Base-by-base conservation (phyloP, 2,888 invertebrate genomes). In the Timema cristinae region DNA sequence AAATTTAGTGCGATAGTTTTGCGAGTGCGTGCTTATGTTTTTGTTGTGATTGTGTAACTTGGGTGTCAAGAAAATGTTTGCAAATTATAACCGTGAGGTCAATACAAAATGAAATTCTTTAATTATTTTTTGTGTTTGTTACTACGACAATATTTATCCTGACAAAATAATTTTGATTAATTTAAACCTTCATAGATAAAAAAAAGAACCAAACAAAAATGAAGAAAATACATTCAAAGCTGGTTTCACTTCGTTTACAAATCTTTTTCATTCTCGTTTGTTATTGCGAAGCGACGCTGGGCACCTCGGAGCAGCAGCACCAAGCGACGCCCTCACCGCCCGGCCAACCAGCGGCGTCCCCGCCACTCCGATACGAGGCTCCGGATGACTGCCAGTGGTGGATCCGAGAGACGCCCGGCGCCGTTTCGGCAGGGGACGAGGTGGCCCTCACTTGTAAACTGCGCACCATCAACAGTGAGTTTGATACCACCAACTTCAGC, bases 351-450 rank as follows among this genome's bases (percentile, higher is more conserved):
- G 79, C 81, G 75, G 81, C 82, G 72, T 82, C 83, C 51, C 82
- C 84, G 71, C 81, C 84, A 56, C 80, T 87, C 67, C 82, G 84
- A 77, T 92, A 93, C 82, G 93, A 93, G 82, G 91, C 93, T 75
- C 94, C 94, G 72, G 93, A 93, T 80, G 92, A 94, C 81, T 95
- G 94, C 79, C 90, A 91, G 80, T 91, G 91, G 91, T 89, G 89
- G 88, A 81, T 90, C 59, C 83, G 87, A 76, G 80, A 82, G 71
- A 89, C 86, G 79, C 87, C 86, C 73, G 69, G 76, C 73, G 72
- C 68, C 59, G 70, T 61, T 68, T 74, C 77, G 54, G 88, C 71
- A 32, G 67, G 50, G 73, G 89, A 90, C 78, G 91, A 93, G 83
- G 91, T 93, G 75, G 89, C 91, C 16, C 86, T 93, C 75, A 90